These are phyloP conservation scores for Enteromius unitaeniatus DNA, from an alignment of 2,797 vertebrate genomes.

Conservation along the genomic window DNA sequence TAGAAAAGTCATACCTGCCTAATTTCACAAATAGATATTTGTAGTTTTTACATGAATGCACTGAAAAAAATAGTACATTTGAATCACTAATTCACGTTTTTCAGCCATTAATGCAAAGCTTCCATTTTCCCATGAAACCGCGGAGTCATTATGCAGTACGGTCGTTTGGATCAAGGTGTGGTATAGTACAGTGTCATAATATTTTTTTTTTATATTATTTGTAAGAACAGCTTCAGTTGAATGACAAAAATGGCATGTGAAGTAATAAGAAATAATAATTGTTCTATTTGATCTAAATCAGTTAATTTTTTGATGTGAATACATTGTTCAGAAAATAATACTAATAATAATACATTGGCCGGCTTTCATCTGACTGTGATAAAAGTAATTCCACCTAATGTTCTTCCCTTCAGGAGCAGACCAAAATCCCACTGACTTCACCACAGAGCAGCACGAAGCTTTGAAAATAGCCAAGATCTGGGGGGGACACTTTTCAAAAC, in stretches of 20 bases:
- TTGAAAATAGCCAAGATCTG: slow-evolving; percentile 46
- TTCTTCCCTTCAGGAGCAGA: slow-evolving; percentile 49
- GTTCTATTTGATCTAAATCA: too few species aligned
- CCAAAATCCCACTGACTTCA: slow-evolving; percentile 61
- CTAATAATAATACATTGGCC: neutral
- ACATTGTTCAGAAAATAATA: too few species aligned
- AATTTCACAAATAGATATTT: neutral
- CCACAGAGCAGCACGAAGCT: slow-evolving; percentile 41
- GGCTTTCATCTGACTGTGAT: neutral
- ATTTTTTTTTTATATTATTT: too few species aligned
- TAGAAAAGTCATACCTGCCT: neutral
- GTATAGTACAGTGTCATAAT: too few species aligned
- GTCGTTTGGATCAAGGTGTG: neutral
- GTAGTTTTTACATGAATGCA: neutral
- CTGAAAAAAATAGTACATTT: neutral
- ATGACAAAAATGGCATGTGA: too few species aligned
- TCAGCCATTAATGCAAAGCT: neutral
- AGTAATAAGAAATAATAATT: too few species aligned
- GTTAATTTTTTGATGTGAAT: neutral
- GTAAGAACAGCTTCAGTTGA: too few species aligned
- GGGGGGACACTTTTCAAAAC: slow-evolving; percentile 53
- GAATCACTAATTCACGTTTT: neutral
- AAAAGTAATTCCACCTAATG: neutral
- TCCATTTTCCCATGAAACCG: neutral
- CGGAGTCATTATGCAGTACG: neutral